Conservation (phyloP, 2,888 invertebrate genomes). For the Drosophila buzzatii region DNA sequence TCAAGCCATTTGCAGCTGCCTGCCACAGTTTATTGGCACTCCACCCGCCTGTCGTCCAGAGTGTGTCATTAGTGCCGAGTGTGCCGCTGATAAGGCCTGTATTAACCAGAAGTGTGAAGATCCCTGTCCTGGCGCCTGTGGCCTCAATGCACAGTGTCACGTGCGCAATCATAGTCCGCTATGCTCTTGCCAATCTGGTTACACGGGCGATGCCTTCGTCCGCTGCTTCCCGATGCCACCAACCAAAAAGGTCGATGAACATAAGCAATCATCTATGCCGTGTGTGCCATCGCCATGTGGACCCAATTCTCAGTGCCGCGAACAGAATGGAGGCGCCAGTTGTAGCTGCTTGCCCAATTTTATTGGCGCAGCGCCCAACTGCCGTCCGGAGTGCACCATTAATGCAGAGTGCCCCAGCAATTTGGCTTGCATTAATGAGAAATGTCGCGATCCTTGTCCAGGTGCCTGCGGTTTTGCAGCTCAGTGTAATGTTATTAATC, state of each 20-base stretch:
- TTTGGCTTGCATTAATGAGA: conserved; percentile 90
- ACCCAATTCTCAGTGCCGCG: conserved; percentile 90
- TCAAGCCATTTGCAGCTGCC: conserved; percentile 91
- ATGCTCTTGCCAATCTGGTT: conserved; percentile 90
- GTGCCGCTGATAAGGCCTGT: conserved; percentile 91
- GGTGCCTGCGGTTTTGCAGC: conserved; percentile 91
- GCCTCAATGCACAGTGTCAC: conserved; percentile 91
- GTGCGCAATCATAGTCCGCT: conserved; percentile 93
- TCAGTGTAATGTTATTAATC: conserved; percentile 90
- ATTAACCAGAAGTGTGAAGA: conserved; percentile 91
- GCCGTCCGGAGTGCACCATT: conserved; percentile 91
- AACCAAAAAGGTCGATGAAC: conserved; percentile 82
- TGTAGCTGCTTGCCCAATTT: conserved; percentile 91
- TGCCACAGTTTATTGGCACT: conserved; percentile 90
- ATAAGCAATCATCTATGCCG: conserved; percentile 86
- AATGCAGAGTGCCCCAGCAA: conserved; percentile 91
- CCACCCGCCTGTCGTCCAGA: conserved; percentile 93
- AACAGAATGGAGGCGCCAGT: conserved; percentile 88
- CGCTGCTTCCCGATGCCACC: conserved; percentile 88
- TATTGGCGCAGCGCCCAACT: conserved; percentile 91
- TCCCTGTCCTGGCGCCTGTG: conserved; percentile 93
- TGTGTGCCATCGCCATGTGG: conserved; percentile 93
- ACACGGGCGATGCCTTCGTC: conserved; percentile 92
- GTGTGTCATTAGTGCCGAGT: conserved; percentile 93
- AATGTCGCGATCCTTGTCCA: conserved; percentile 91